These are phyloP conservation scores for Chelonus insularis DNA, from an alignment of 1,140 invertebrate genomes.

Conservation along the genomic window DNA sequence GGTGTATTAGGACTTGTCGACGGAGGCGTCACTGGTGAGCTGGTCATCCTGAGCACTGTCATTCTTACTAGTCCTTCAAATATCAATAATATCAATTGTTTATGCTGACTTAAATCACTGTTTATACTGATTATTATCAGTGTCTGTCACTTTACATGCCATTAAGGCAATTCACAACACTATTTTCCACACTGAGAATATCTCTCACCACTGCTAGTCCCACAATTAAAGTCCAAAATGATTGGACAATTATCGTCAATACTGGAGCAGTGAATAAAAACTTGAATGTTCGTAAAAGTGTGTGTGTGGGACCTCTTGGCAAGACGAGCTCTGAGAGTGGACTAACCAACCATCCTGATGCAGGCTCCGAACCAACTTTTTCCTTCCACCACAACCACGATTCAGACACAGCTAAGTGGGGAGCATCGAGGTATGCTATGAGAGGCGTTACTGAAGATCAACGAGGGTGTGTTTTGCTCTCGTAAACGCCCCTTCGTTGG, in stretches of 20 bases:
- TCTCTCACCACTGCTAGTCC: background rate
- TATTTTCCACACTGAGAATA: background rate
- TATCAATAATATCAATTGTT: background rate
- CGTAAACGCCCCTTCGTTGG: constrained; percentile 15
- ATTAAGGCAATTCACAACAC: constrained; percentile 2
- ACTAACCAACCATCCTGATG: constrained; percentile 46
- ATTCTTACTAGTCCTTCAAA: constrained; percentile 36
- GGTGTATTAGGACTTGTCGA: constrained; percentile 47
- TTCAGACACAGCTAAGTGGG: constrained; percentile 25
- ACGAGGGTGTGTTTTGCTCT: constrained; percentile 24
- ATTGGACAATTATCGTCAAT: too few species aligned
- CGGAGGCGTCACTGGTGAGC: constrained; percentile 49
- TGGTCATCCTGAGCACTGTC: constrained; percentile 56
- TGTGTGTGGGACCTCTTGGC: constrained; percentile 35
- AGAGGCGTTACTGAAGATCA: constrained; percentile 21
- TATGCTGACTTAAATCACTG: background rate
- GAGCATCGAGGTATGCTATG: constrained; percentile 5
- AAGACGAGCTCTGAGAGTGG: constrained; percentile 51
- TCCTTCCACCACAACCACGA: constrained; percentile 39
- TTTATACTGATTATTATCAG: background rate
- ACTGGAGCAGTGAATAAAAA: too few species aligned
- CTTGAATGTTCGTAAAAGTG: too few species aligned
- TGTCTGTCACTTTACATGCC: too few species aligned
- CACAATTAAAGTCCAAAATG: background rate
- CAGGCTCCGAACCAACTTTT: constrained; percentile 37